Percentiles rank a stretch among this genome's conserved stretches.
Conservation (phyloP, 2,888 invertebrate species). For the Lithodes maja region DNA sequence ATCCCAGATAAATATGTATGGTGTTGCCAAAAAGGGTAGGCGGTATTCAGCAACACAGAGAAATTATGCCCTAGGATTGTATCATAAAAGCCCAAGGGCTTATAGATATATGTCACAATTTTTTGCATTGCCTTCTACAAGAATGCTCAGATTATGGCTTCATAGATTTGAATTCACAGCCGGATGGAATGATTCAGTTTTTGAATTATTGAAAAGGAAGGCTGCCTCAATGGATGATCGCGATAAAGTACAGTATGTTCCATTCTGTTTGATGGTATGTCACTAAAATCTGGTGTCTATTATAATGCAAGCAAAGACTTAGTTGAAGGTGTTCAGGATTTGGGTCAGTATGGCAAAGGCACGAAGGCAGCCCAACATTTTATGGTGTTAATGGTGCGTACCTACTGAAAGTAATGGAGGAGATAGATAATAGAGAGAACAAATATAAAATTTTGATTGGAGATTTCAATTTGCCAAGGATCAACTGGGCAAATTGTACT, state of each 20-base stretch:
- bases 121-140: not conserved
- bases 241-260: not conserved
- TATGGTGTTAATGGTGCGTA: slow-evolving; percentile 24
- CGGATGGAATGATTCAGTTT: slow-evolving; percentile 23
- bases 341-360: slow-evolving; percentile 19
- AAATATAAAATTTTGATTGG: no score
- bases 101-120: slow-evolving; percentile 16
- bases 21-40: not conserved
- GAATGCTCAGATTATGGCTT: slow-evolving; percentile 3
- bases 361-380: not conserved
- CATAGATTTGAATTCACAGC: not conserved
- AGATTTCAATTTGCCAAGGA: no score
- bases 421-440: no score
- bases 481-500: no score
- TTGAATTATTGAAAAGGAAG: slow-evolving; percentile 7
- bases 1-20: not conserved
- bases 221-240: not conserved
- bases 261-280: slow-evolving; percentile 12
- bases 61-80: slow-evolving; percentile 8
- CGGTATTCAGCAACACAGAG: not conserved
- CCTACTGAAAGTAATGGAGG: no score
- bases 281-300: not conserved
- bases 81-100: slow-evolving; percentile 22
- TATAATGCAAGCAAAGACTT: slow-evolving; percentile 20
- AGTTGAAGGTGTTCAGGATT: slow-evolving; percentile 15